Evolutionary conservation across 92 coral and sea anemone species (phyloP).

Genomic region (Phenganax marumi): DNA sequence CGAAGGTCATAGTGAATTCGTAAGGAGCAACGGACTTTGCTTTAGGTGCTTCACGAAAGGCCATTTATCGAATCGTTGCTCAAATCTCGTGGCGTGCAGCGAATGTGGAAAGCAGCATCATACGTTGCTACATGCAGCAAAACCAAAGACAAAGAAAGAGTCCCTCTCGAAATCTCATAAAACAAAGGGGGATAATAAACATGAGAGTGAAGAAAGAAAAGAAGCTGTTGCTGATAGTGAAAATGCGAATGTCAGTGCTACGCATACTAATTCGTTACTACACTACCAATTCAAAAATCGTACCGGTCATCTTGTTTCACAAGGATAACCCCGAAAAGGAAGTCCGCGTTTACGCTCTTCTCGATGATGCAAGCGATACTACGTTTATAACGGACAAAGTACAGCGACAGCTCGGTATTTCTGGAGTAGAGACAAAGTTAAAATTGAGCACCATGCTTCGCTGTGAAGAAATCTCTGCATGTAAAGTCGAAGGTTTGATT

Average conservation of each 20-base stretch:
- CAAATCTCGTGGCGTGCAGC: too few species aligned
- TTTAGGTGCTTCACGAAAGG: too few species aligned
- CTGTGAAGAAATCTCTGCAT: slow-evolving; percentile 18
- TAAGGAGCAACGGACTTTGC: too few species aligned
- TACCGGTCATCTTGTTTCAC: slow-evolving; percentile 31
- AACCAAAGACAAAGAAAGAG: too few species aligned
- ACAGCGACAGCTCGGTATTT: slow-evolving; percentile 41
- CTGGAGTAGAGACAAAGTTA: slow-evolving; percentile 27
- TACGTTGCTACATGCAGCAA: too few species aligned
- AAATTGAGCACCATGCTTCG: background rate
- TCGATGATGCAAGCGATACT: slow-evolving; percentile 49
- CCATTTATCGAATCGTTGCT: too few species aligned
- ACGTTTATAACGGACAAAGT: slow-evolving; percentile 36
- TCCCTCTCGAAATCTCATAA: too few species aligned
- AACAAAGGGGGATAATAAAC: too few species aligned
- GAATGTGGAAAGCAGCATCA: too few species aligned
- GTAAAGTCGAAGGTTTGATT: slow-evolving; percentile 54
- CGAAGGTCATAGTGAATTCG: too few species aligned
- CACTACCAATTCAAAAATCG: slow-evolving; percentile 47
- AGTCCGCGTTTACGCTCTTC: slow-evolving; percentile 20
- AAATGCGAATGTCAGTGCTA: slow-evolving; percentile 40
- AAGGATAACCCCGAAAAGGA: slow-evolving; percentile 44
- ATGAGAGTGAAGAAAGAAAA: too few species aligned
- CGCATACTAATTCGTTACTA: slow-evolving; percentile 17
- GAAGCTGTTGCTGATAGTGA: slow-evolving; percentile 18